A percentile compares a stretch with the other conserved stretches of the same genome.
Evolutionary conservation across 2,113 vertebrate species (phyloP).

Genomic region (Barnardius zonarius): DNA sequence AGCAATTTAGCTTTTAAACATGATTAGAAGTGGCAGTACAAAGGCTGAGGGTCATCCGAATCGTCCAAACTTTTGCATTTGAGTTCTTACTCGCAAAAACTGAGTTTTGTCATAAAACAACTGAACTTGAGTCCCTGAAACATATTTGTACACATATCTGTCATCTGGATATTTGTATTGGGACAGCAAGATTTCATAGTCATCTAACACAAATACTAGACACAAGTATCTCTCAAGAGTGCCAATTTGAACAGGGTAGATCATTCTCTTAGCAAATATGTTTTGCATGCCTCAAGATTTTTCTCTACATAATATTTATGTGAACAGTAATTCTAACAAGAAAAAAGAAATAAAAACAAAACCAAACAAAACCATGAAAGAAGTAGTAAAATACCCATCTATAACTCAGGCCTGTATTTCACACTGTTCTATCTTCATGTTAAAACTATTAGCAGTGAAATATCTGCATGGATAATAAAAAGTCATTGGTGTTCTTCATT

Average conservation of each 20-base stretch:
- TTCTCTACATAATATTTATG: neutral
- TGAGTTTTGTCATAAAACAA: neutral
- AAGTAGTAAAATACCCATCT: neutral
- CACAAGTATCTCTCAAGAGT: neutral
- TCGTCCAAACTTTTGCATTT: neutral
- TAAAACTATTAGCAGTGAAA: neutral
- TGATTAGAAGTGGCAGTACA: neutral
- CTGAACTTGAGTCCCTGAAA: neutral
- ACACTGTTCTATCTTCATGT: neutral
- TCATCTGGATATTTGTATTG: neutral
- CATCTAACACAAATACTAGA: neutral
- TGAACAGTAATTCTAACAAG: neutral
- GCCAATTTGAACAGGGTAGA: neutral
- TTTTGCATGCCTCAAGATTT: neutral
- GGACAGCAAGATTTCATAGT: neutral
- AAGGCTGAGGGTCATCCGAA: neutral
- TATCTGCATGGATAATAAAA: neutral
- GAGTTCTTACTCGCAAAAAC: neutral
- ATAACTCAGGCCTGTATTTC: neutral
- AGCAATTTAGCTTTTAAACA: neutral
- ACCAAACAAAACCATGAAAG: neutral
- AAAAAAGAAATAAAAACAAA: neutral
- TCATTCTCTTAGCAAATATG: neutral
- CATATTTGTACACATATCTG: neutral
- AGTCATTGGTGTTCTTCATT: neutral